A percentile compares a stretch with the other conserved stretches of the same genome.
Evolutionary conservation across 23 tunicate species (phyloP).

Genomic region (Ascidia mentula): DNA sequence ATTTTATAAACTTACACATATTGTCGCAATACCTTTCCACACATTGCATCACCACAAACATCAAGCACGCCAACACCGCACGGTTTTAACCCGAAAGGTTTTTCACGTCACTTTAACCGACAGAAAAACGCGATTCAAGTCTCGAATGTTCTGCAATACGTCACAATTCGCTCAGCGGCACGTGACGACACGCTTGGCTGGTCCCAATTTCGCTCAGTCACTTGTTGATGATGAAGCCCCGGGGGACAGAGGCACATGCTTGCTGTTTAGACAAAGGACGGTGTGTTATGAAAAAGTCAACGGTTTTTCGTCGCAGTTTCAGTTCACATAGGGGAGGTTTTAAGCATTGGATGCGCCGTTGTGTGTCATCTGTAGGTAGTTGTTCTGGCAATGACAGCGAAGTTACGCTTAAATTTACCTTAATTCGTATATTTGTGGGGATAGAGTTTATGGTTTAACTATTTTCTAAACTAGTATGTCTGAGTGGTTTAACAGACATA

Average conservation of each 20-base stretch:
- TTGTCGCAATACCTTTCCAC: too few species aligned
- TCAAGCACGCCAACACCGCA: background rate
- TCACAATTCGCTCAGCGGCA: constrained; percentile 4
- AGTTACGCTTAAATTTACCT: too few species aligned
- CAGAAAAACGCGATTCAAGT: background rate
- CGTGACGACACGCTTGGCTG: constrained; percentile 28
- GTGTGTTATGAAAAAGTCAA: background rate
- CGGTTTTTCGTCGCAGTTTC: background rate
- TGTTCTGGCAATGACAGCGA: too few species aligned
- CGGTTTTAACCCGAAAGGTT: background rate
- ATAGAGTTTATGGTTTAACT: too few species aligned
- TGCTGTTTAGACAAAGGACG: background rate
- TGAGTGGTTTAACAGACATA: too few species aligned
- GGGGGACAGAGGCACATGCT: background rate
- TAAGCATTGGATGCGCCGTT: too few species aligned
- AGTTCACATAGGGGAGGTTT: too few species aligned
- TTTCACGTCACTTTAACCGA: background rate
- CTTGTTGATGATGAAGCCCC: background rate
- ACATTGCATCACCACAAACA: background rate
- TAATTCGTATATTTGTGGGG: too few species aligned
- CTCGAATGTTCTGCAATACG: constrained; percentile 21
- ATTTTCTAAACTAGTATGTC: too few species aligned
- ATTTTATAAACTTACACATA: too few species aligned
- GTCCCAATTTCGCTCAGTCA: constrained; percentile 15
- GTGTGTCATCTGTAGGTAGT: too few species aligned